Evolutionary conservation across 2,113 vertebrate genomes (phyloP).

Genomic region (Hepsetus odoe): DNA sequence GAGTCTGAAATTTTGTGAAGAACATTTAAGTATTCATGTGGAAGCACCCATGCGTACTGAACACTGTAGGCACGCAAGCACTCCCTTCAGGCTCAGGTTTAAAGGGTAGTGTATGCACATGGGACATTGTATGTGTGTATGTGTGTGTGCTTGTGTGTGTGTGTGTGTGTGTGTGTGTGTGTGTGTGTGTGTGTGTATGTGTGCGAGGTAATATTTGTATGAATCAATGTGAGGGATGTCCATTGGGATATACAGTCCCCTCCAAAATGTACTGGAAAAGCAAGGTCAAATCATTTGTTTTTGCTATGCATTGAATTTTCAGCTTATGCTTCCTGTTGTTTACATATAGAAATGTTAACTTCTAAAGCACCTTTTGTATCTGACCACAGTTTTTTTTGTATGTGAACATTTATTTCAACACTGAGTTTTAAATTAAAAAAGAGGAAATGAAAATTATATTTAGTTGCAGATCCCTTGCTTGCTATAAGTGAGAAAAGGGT

Average conservation of each 20-base stretch:
- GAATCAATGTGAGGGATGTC: background rate
- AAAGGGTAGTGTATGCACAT: background rate
- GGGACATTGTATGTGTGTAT: background rate
- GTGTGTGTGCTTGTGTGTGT: background rate
- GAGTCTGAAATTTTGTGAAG: conserved; percentile 3
- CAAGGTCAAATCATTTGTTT: too few species aligned
- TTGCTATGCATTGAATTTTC: too few species aligned
- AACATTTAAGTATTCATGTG: background rate
- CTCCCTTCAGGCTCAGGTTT: background rate
- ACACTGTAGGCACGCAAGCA: background rate
- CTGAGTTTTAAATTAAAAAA: too few species aligned
- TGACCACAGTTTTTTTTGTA: too few species aligned
- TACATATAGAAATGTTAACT: too few species aligned
- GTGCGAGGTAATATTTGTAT: background rate
- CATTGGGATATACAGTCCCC: background rate
- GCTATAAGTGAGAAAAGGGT: too few species aligned
- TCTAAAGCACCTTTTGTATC: too few species aligned
- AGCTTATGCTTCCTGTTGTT: too few species aligned
- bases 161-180: background rate
- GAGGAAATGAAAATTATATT: too few species aligned
- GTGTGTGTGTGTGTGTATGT: background rate
- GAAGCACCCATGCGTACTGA: background rate
- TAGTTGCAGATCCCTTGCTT: too few species aligned
- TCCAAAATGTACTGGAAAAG: too few species aligned
- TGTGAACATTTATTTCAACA: too few species aligned